Base-by-base conservation (phyloP, 2,113 vertebrate genomes). In the Elephantulus edwardii region DNA sequence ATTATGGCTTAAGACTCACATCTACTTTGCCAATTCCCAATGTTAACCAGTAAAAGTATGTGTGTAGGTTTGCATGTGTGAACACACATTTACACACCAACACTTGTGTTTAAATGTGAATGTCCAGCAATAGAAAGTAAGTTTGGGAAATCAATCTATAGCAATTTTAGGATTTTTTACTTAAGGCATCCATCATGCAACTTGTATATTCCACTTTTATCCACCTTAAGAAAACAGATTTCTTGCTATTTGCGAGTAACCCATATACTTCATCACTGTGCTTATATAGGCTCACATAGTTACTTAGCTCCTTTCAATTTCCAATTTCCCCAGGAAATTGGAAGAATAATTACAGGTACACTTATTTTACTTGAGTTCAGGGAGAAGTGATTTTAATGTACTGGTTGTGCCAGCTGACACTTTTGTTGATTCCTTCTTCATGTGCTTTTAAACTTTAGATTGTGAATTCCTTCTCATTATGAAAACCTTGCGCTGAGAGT, bases 21-120 rank as follows among this genome's bases (percentile, higher is more conserved):
- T 79, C 77, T 50, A 20, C 30, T 80, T 79, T 72, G 50, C 58
- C 82, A 54, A 52, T 75, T 92, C 83, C 38, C 64, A 83, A 22
- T 71, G 33, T 86, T 78, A 83, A 88, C 28, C 40, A 62, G 35
- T 82, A 17, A 72, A 83, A 82, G 30, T 22, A 9, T 75, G 28
- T 38, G 22, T 58, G 42, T 64, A 17, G 3, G 44, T 3, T 4
- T 64, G 22, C 50, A 26, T 56, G 20, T 62, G 8, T 62, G 58
- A 13, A 30, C 33, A 62, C 38, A 35, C 16, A 14, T 35, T 62
- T 79, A 86, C 50, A 74, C 5, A 85, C 0, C 26, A 11, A 52
- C 26, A 76, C 26, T 86, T 88, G 84, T 19, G 70, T 72, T 71
- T 89, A 72, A 75, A 88, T 10, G 42, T 35, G 83, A 84, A 89